Evolutionary conservation across 2,113 vertebrate genomes (phyloP), one percentile per base, ranked within the genome.

Genomic region (Vidua chalybeata): DNA sequence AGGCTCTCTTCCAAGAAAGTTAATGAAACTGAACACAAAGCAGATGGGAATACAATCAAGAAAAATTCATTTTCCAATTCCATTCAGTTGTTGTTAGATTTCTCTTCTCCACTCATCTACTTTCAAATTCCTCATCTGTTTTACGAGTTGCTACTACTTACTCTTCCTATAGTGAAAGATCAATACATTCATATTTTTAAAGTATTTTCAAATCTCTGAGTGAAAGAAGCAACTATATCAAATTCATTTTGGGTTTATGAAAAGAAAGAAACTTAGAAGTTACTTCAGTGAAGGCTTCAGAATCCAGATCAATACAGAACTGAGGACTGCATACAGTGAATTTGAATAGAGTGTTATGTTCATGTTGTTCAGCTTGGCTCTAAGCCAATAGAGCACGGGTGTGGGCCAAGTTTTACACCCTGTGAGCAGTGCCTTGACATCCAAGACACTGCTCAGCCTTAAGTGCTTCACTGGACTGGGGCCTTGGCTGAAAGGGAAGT

Each of bases 171-270:
- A 88, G 75, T 75, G 75, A 86, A 92, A 93, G 92, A 96, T 97
- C 95, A 93, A 96, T 97, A 94, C 75, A 86, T 96, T 97, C 87
- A 96, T 93, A 96, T 91, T 96, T 97, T 90, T 73, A 61, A 96
- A 83, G 88, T 56, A 92, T 73, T 94, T 97, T 96, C 92, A 97
- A 93, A 96, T 92, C 92, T 96, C 79, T 26, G 52, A 96, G 90
- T 86, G 93, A 86, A 93, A 88, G 56, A 39, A 26, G 72, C 28
- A 90, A 86, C 79, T 96, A 93, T 74, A 96, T 95, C 31, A 94
- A 91, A 93, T 86, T 94, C 61, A 92, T 96, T 95, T 86, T 54
- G 63, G 52, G 43, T 94, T 93, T 93, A 84, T 84, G 55, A 71
- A 93, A 51, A 51, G 27, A 68, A 90, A 58, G 15, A 89, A 94